Base-by-base conservation (phyloP, 2,888 invertebrate species). In the Leptarthrus brevirostris region DNA sequence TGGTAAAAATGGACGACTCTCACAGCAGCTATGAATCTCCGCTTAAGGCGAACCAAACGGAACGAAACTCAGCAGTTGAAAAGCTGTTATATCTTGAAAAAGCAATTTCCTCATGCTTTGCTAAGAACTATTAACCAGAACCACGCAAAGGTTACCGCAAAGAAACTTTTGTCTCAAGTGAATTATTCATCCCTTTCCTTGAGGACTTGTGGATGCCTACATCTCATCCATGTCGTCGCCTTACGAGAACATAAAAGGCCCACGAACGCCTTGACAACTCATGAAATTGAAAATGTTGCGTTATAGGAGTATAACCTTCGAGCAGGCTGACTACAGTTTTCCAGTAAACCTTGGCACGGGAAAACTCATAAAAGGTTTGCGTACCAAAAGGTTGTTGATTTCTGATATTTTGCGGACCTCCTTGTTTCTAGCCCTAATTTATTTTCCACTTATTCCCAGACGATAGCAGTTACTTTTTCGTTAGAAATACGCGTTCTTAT, bases 181-280 rank as follows among this genome's bases (percentile, higher is more conserved):
- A 40, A 40, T 40, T 30, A 30, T 8, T 30, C 4, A 5, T 5
- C 30, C 30, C 30, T 8, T 5, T 30, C 30, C 30, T 30, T 30
- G 4, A 30, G 8, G n/a, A 3, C 30, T 3, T 5, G 8, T 30
- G 8, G 30, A 30, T 30, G 30, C 8, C 3, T 3, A 30, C 30
- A 30, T 30, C 30, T n/a, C n/a, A n/a, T n/a, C n/a, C n/a, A n/a
- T n/a, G n/a, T n/a, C n/a, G n/a, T n/a, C n/a, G n/a, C 30, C 8
- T 30, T 8, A 5, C 40, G 12, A 40, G 40, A 12, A 40, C n/a
- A 40, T 40, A n/a, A 40, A 40, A 40, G 8, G 40, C 40, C 40
- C 12, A n/a, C 40, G 6, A 40, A 40, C 40, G 8, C 34, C 58
- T 58, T 58, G 58, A 58, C 58, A 58, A 58, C 58, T 40, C 10